A percentile compares a stretch with the other conserved stretches of the same genome.
phyloP scores from a whole-genome alignment of 2,888 invertebrate species.

The Alloplasta piceator region DNA sequence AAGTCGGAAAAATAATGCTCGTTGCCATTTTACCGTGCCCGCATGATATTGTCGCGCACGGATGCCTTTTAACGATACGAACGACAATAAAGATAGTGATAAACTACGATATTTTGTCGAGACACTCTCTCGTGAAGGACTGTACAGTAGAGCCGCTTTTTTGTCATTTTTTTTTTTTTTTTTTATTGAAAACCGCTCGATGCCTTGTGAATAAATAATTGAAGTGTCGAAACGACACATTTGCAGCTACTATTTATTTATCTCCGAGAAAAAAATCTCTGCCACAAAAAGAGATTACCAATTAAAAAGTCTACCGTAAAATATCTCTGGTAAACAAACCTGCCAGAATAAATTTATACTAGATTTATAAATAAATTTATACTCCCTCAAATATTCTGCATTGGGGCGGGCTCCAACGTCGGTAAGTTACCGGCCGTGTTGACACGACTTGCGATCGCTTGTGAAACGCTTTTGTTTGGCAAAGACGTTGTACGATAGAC shows the following conservation, averaged over 20 bases:
- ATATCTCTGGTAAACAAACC: no score
- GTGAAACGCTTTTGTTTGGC: no score
- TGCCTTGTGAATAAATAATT: constrained; percentile 47
- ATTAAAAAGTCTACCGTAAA: no score
- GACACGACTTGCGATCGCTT: no score
- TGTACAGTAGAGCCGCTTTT: constrained; percentile 4
- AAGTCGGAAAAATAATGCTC: background rate
- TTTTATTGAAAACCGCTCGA: constrained; percentile 29
- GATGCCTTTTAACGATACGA: constrained; percentile 51
- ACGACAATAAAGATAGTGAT: constrained; percentile 59
- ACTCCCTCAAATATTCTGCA: no score
- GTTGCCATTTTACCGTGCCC: constrained; percentile 54
- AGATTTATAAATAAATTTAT: no score
- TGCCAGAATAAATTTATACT: no score
- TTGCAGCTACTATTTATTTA: constrained; percentile 45
- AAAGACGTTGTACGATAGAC: no score
- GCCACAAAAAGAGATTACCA: no score
- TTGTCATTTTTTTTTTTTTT: constrained; percentile 31
- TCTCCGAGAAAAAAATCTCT: constrained; percentile 2
- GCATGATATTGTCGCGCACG: constrained; percentile 52
- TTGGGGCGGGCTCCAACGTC: no score
- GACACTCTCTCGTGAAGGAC: constrained; percentile 16
- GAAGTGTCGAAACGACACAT: constrained; percentile 12
- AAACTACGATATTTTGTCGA: constrained; percentile 40
- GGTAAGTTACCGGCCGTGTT: no score